Evolutionary conservation across 2,113 vertebrate genomes (phyloP), one percentile per base, ranked within the genome.

Genomic region (Pycnonotus jocosus): DNA sequence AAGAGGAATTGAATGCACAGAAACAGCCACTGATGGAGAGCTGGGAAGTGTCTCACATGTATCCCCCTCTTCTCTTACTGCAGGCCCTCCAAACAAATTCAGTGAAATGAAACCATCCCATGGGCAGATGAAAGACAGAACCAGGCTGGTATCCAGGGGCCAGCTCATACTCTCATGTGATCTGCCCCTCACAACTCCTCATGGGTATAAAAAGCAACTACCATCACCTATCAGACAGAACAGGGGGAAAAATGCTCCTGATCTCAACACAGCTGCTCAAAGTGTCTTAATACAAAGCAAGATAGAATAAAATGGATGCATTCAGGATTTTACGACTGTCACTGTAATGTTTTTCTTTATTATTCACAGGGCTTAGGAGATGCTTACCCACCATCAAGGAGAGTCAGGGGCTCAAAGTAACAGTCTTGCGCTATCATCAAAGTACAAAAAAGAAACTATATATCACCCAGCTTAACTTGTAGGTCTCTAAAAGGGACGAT

Each of bases 61-160:
- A 56, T 40, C 23, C 15, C 27, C 6, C 19, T 60, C 4, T 1
- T 45, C 28, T 58, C 31, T 47, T 16, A 61, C 45, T 51, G 48
- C 37, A 87, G 58, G 25, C 25, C 28, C 72, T 86, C 56, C 70
- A 80, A 65, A 85, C 9, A 60, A 76, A 68, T 31, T 56, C 40
- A 57, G 2, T 4, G 23, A 28, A 69, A 88, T 15, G 15, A 60
- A 23, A 25, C 23, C 25, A 21, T 4, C 0, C 0, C 20, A 35
- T 1, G 13, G 61, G 28, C 53, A 77, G 66, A n/a, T 6, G 27
- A 78, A 62, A 89, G 54, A 15, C 1, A 2, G 70, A 90, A 40
- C 10, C 18, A 40, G 13, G n/a, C 77, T 53, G 35, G 5, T 18
- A 57, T 10, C 9, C 31, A 79, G 27, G 48, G 48, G 15, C 7